Base-by-base conservation (phyloP, 2,888 invertebrate genomes). In the Heteromyza rotundicornis region DNA sequence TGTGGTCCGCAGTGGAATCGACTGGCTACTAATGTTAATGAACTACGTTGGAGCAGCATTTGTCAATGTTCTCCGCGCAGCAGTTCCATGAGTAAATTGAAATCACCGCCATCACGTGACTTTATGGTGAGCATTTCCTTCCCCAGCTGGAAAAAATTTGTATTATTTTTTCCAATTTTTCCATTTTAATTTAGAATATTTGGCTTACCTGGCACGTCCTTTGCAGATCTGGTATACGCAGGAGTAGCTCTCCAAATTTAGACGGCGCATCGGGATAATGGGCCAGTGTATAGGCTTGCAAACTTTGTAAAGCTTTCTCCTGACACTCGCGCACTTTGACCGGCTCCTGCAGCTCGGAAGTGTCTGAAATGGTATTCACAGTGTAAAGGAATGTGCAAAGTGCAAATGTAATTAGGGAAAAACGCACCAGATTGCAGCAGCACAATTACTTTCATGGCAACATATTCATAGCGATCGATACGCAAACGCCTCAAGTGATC, bases 381-480 rank as follows among this genome's bases (percentile, higher is more conserved):
- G 2, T 19, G 10, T 1, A 27, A 22, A 10, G 32, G 40, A 35
- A 19, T 17, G 5, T 1, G 36, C n/a, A n/a, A n/a, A n/a, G n/a
- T n/a, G n/a, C n/a, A n/a, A n/a, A n/a, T n/a, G n/a, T n/a, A n/a
- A n/a, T n/a, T n/a, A n/a, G n/a, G n/a, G n/a, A n/a, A n/a, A n/a
- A n/a, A 68, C 78, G 81, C 84, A 96, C 96, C 95, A 80, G 96
- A 95, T 70, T 94, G 93, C 73, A 96, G 88, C 57, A 96, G 88
- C 64, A 96, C 91, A 76, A 96, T 93, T 70, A 95, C 95, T 86
- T 98, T 98, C 87, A 98, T 90, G 70, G 96, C 96, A 71, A 96
- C 96, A 83, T 96, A 98, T 85, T 98, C 98, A 83, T 96, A 96
- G 76, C 94, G 89, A 85, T 98, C 97, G 36, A 98, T 93, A 72